Base-by-base conservation (phyloP, 2,888 invertebrate genomes). In the Leucophora obtusa region DNA sequence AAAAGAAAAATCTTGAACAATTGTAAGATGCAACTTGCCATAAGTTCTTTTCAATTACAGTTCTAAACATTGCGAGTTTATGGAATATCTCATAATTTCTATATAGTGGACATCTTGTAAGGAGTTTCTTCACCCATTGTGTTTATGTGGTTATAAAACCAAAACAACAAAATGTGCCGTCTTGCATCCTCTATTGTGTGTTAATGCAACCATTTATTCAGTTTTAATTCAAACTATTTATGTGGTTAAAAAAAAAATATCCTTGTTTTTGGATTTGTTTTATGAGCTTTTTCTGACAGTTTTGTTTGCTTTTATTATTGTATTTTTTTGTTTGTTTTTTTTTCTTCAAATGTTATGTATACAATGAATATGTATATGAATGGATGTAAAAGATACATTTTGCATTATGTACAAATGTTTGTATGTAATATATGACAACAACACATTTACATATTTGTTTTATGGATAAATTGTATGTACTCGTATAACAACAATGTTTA, bases 401-500 rank as follows among this genome's bases (percentile, higher is more conserved):
- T 47, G 43, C 43, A 47, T n/a, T 47, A 3, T 10, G n/a, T n/a
- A n/a, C 43, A 47, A 1, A 47, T 38, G 38, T 35, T 10, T 35
- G 35, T 43, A 35, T 35, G 35, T 35, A 35, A 35, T 35, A 10
- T 35, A 8, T 35, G 10, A 35, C 8, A 35, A 38, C 11, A 14
- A 14, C 11, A 38, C 38, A 38, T 38, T n/a, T 47, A 47, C 43
- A 59, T 59, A 59, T 59, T 59, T 59, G 38, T 59, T 38, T 33
- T 18, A 59, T 33, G 59, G 59, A 59, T 59, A 59, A 59, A 15
- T 18, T 38, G n/a, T 38, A 38, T 38, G 38, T 38, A 24, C 24
- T 1, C 8, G 35, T 43, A 51, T 11, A 70, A 58, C 58, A 69
- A 35, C 17, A 18, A 62, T 73, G 63, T 79, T 79, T 74, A 79